Percentiles rank a stretch among this genome's conserved stretches.
These are phyloP conservation scores for Julus scandinavius DNA, from an alignment of 2,888 invertebrate species.

Conservation along the genomic window DNA sequence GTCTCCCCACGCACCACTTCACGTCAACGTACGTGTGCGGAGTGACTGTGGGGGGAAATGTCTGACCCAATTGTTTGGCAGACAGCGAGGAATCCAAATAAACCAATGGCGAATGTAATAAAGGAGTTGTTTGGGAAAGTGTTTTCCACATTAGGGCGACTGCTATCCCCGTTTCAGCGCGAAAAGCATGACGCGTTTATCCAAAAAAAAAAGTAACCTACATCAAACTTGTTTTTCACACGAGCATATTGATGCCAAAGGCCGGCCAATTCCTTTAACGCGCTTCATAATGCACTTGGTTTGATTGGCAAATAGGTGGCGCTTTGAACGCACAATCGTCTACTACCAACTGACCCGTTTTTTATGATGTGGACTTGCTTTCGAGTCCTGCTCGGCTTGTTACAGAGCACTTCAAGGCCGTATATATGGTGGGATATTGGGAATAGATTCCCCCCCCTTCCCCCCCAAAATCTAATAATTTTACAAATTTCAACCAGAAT, in stretches of 20 bases:
- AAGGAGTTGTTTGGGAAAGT: conserved; percentile 33
- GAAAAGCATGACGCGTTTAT: conserved; percentile 1
- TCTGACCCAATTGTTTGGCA: conserved; percentile 32
- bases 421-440: too few species aligned
- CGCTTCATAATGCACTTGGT: neutral
- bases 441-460: too few species aligned
- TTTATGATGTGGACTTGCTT: too few species aligned
- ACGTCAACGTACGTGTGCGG: conserved; percentile 13
- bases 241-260: conserved; percentile 12
- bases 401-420: too few species aligned
- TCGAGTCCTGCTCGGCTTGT: too few species aligned
- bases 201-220: neutral
- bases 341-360: too few species aligned
- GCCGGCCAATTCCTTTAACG: conserved; percentile 16
- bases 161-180: neutral
- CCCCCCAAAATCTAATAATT: too few species aligned
- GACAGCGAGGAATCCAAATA: conserved; percentile 33
- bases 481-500: too few species aligned
- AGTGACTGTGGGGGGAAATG: neutral
- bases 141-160: conserved; percentile 6
- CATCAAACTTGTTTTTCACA: conserved; percentile 21
- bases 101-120: conserved; percentile 33
- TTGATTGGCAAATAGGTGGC: conserved; percentile 20
- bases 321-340: neutral
- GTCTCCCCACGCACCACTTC: neutral